These are phyloP conservation scores for Drosophila subquinaria DNA, from an alignment of 2,888 invertebrate genomes.

Conservation along the genomic window DNA sequence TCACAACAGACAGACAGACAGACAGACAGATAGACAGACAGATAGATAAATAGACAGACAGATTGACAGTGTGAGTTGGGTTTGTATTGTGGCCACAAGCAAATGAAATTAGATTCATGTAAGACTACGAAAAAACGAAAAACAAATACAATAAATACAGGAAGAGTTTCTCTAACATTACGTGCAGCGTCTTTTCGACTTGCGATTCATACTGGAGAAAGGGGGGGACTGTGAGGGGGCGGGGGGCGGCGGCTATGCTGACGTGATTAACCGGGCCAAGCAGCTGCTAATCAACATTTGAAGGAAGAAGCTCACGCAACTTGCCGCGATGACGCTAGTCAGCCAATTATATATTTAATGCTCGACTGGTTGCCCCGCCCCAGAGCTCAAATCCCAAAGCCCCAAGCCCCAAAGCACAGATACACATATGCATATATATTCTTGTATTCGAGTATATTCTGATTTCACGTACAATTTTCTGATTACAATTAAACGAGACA, in stretches of 20 bases:
- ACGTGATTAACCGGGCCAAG: conserved; percentile 46
- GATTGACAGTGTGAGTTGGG: conserved; percentile 18
- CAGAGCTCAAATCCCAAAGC: conserved; percentile 1
- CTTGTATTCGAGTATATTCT: conserved; percentile 20
- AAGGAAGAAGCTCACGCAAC: conserved; percentile 54
- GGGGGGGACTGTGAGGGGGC: too few relatives aligned
- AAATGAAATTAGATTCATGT: conserved; percentile 57
- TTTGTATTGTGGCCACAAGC: conserved; percentile 26
- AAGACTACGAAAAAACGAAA: conserved; percentile 33
- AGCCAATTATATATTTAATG: conserved; percentile 58
- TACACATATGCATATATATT: neutral
- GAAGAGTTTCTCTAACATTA: conserved; percentile 53
- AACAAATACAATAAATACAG: conserved; percentile 37
- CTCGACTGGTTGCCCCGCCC: conserved; percentile 50
- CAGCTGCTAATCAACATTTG: conserved; percentile 50
- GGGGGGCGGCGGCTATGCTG: conserved; percentile 4
- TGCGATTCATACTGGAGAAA: neutral
- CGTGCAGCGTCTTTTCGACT: conserved; percentile 41
- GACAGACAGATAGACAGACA: conserved; percentile 2
- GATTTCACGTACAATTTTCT: conserved; percentile 37
- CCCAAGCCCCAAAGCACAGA: neutral
- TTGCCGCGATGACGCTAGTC: conserved; percentile 53
- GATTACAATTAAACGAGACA: conserved; percentile 45
- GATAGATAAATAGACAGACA: conserved; percentile 5
- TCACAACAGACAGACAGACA: conserved; percentile 8